A percentile compares a stretch with the other conserved stretches of the same genome.
phyloP scores from a whole-genome alignment of 2,797 vertebrate genomes.

The Streptopelia turtur region DNA sequence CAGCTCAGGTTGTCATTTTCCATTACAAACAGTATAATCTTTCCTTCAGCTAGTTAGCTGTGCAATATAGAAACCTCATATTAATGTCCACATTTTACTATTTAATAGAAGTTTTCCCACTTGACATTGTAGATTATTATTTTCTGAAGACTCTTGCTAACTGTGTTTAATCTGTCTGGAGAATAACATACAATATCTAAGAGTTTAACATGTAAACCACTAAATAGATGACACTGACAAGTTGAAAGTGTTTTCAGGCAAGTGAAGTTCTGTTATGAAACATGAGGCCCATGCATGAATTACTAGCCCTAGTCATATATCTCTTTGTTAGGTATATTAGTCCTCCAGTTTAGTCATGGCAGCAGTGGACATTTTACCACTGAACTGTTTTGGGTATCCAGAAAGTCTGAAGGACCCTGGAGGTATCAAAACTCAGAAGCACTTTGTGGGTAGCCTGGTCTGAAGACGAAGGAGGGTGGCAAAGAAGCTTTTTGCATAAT shows the following conservation, averaged over 20 bases:
- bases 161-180: background rate
- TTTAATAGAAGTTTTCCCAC: background rate
- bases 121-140: background rate
- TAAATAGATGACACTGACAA: background rate
- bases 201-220: background rate
- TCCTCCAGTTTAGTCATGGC: background rate
- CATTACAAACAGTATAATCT: background rate
- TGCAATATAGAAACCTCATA: background rate
- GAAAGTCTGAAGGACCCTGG: background rate
- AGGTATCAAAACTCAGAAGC: background rate
- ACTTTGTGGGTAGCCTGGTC: background rate
- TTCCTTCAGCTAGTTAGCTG: background rate
- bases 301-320: background rate
- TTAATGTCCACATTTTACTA: background rate
- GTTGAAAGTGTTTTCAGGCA: background rate
- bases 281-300: fast-evolving
- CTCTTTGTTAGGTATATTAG: background rate
- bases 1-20: background rate
- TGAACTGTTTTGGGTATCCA: background rate
- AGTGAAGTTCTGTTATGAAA: background rate
- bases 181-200: background rate
- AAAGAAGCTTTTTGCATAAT: background rate
- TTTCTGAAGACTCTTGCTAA: background rate
- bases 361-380: background rate
- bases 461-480: background rate